Percentiles rank a stretch among this genome's conserved stretches.
Conservation (phyloP, 1,140 invertebrate genomes). For the Leptoteleia sp. region DNA sequence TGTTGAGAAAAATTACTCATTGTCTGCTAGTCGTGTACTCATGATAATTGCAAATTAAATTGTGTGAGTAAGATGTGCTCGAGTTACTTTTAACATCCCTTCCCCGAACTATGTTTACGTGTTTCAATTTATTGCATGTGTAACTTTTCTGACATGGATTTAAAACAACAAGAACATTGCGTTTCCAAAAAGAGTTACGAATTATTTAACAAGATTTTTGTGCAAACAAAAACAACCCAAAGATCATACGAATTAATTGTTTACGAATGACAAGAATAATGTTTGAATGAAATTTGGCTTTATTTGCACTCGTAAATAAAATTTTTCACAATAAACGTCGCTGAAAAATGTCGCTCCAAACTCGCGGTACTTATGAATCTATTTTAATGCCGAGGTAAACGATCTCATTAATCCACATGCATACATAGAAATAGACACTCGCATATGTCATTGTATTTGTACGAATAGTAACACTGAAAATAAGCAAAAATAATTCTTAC, state of each 20-base stretch:
- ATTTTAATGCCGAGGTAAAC: slow-evolving; percentile 59
- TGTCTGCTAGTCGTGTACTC: slow-evolving; percentile 36
- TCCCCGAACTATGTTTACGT: slow-evolving; percentile 21
- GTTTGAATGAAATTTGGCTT: not conserved
- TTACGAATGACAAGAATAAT: too few species aligned
- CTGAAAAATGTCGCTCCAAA: slow-evolving; percentile 18
- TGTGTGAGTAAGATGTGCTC: slow-evolving; percentile 28
- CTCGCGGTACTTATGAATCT: slow-evolving; percentile 42
- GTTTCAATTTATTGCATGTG: slow-evolving; percentile 30
- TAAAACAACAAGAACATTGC: too few species aligned
- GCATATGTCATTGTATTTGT: slow-evolving; percentile 40
- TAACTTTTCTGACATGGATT: too few species aligned
- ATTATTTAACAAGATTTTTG: too few species aligned
- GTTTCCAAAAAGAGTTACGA: too few species aligned
- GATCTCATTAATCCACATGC: slow-evolving; percentile 53
- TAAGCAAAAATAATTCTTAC: slow-evolving; percentile 15
- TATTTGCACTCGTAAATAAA: slow-evolving; percentile 14
- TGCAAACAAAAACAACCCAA: too few species aligned
- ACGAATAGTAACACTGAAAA: slow-evolving; percentile 6
- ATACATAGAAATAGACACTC: slow-evolving; percentile 38
- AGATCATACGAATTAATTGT: too few species aligned
- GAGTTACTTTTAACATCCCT: slow-evolving; percentile 26
- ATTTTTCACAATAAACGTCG: slow-evolving; percentile 44
- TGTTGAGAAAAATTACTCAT: slow-evolving; percentile 33
- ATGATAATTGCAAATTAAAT: slow-evolving; percentile 18